Conservation (phyloP, 2,888 invertebrate species). For the Apamea anceps region DNA sequence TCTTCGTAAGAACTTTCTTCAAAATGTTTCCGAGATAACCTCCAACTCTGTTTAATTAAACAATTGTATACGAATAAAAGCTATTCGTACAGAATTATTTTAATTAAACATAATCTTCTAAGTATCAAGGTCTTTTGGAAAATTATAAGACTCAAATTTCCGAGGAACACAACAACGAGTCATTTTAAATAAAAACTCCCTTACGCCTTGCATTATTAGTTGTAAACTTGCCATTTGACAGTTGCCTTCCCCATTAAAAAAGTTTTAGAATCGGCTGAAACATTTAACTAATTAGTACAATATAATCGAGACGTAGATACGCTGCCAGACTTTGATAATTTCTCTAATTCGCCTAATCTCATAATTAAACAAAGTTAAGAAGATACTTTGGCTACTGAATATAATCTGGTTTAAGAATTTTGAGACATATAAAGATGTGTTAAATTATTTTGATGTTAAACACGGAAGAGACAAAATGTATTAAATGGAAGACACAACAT, state of each 20-base stretch:
- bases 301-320: slow-evolving; percentile 11
- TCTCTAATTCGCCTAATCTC: slow-evolving; percentile 43
- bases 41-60: not conserved
- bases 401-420: slow-evolving; percentile 4
- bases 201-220: not conserved
- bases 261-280: slow-evolving; percentile 33
- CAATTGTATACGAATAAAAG: no score
- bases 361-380: slow-evolving; percentile 36
- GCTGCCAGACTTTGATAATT: slow-evolving; percentile 59
- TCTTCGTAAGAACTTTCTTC: not conserved
- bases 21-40: not conserved
- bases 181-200: not conserved
- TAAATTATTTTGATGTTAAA: not conserved
- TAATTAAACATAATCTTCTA: no score
- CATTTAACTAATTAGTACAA: slow-evolving; percentile 43
- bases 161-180: not conserved
- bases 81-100: no score
- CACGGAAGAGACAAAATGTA: not conserved
- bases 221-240: not conserved
- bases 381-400: slow-evolving; percentile 26
- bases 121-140: no score
- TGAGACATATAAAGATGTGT: not conserved
- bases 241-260: not conserved
- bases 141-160: not conserved
- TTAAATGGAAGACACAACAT: not conserved